Percentiles rank a stretch among this genome's conserved stretches.
These are phyloP conservation scores for Sympetrum striolatum DNA, from an alignment of 2,888 invertebrate genomes.

Conservation along the genomic window DNA sequence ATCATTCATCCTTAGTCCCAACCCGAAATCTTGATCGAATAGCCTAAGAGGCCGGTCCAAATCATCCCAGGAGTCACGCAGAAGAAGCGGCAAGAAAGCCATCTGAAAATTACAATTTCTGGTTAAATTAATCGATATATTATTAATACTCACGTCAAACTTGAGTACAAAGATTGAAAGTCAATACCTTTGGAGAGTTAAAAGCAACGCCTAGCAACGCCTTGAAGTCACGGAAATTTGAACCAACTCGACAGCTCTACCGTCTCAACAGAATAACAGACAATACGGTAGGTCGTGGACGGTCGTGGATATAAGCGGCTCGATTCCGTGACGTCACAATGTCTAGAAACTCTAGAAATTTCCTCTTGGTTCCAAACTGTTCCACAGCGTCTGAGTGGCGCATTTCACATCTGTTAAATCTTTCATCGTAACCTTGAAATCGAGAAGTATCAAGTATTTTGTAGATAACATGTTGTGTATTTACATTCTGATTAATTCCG, in stretches of 20 bases:
- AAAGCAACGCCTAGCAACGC: neutral
- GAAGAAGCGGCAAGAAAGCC: conserved; percentile 39
- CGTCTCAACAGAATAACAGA: neutral
- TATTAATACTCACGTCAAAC: neutral
- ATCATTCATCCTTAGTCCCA: conserved; percentile 33
- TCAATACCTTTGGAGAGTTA: neutral
- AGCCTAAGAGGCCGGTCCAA: conserved; percentile 26
- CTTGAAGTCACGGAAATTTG: neutral
- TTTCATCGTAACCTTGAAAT: neutral
- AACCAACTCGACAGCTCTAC: neutral
- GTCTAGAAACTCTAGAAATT: neutral
- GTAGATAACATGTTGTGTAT: neutral
- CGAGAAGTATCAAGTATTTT: neutral
- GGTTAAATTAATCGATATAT: neutral
- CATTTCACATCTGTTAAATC: neutral
- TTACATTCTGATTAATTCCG: neutral
- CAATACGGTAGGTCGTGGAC: neutral
- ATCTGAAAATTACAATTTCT: conserved; percentile 49
- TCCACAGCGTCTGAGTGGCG: neutral
- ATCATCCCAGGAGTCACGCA: conserved; percentile 4
- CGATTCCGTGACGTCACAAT: neutral
- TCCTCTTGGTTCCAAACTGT: neutral
- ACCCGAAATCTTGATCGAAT: conserved; percentile 45
- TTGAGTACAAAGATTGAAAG: neutral
- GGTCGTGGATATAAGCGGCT: neutral